phyloP scores from a whole-genome alignment of 2,113 vertebrate species.

The Pteronura brasiliensis region DNA sequence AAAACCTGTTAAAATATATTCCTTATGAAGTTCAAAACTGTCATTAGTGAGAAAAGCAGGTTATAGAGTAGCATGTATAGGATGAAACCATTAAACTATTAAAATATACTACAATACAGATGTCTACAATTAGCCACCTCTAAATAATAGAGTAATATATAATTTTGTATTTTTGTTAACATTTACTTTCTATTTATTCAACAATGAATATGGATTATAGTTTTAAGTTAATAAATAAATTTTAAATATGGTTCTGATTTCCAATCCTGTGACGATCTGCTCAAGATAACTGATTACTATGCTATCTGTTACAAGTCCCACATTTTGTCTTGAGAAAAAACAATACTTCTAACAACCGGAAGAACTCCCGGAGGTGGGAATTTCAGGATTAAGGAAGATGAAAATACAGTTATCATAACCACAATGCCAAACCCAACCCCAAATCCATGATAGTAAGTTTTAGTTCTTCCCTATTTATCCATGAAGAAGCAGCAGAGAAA shows the following conservation, averaged over 20 bases:
- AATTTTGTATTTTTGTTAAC: background rate
- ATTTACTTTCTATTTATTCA: constrained; percentile 34
- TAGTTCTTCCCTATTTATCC: background rate
- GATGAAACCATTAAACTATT: background rate
- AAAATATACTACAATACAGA: background rate
- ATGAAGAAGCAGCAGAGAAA: background rate
- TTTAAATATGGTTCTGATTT: constrained; percentile 22
- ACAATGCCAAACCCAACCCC: background rate
- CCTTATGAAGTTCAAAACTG: background rate
- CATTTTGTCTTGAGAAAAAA: constrained; percentile 6
- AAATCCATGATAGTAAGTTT: background rate
- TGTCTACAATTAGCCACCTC: background rate
- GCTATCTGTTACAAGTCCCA: background rate
- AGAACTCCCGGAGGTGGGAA: background rate
- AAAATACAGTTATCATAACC: background rate
- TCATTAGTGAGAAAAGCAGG: background rate
- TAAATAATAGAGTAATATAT: background rate
- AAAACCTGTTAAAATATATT: constrained; percentile 32
- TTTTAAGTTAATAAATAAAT: background rate
- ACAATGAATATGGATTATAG: background rate
- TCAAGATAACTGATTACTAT: background rate
- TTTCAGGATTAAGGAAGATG: background rate
- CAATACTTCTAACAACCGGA: background rate
- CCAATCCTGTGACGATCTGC: background rate
- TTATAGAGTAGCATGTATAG: background rate